Percentiles rank a stretch among this genome's conserved stretches.
These are phyloP conservation scores for Thinocorus orbignyianus DNA, from an alignment of 2,113 vertebrate genomes.

Conservation along the genomic window DNA sequence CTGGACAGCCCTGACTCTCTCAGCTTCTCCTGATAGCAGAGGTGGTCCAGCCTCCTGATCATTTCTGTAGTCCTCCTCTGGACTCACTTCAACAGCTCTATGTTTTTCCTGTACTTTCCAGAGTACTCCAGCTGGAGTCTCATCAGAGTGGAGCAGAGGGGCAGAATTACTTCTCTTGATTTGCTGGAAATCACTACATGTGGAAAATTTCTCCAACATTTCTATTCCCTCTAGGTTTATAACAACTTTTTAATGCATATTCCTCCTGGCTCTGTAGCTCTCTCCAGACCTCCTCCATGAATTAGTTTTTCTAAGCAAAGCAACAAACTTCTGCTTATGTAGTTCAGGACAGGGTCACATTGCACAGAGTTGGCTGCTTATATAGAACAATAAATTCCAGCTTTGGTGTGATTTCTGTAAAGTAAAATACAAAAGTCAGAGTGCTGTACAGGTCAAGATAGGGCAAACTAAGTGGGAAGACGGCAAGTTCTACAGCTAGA, in stretches of 20 bases:
- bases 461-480: not conserved
- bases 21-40: not conserved
- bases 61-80: not conserved
- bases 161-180: not conserved
- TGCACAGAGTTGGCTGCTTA: not conserved
- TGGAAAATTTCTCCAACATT: not conserved
- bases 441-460: not conserved
- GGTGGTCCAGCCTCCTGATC: not conserved
- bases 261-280: not conserved
- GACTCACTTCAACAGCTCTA: not conserved
- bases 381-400: not conserved
- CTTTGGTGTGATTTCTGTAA: not conserved
- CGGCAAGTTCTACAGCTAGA: not conserved
- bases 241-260: not conserved
- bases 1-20: not conserved
- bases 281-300: not conserved
- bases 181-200: not conserved
- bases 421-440: not conserved
- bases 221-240: not conserved
- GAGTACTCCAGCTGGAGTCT: not conserved
- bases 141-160: accelerated
- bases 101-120: not conserved
- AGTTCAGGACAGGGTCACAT: not conserved
- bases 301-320: not conserved
- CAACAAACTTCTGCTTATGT: not conserved